Evolutionary conservation across 2,797 vertebrate species (phyloP).

Genomic region (Sus cebifrons): DNA sequence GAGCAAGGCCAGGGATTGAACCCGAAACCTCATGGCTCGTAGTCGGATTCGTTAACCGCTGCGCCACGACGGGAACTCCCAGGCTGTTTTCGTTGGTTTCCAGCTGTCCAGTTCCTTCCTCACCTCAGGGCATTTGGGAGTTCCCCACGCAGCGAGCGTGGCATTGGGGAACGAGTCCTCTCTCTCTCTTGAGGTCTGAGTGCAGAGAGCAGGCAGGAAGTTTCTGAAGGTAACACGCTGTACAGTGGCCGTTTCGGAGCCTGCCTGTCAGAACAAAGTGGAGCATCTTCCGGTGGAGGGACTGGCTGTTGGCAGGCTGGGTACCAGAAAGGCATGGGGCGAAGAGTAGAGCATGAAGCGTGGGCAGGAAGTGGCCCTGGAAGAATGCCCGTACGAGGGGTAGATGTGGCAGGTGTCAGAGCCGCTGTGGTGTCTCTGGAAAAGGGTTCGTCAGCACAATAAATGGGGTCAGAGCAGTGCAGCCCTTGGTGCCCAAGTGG

Average conservation of each 20-base stretch:
- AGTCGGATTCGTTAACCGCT: no score
- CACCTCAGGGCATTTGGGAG: not conserved
- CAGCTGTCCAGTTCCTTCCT: not conserved
- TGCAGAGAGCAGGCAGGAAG: not conserved
- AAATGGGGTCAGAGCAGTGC: not conserved
- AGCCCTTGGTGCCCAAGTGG: rapidly evolving
- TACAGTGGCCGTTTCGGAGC: not conserved
- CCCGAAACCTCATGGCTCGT: no score
- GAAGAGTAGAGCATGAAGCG: not conserved
- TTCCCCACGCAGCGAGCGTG: not conserved
- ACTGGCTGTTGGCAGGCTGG: not conserved
- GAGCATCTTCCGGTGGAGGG: not conserved
- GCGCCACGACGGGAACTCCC: no score
- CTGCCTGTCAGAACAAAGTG: not conserved
- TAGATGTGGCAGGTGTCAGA: not conserved
- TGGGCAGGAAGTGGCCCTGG: no score
- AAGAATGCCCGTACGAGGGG: not conserved
- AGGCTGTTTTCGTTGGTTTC: not conserved
- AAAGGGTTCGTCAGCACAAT: not conserved
- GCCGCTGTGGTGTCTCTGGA: not conserved
- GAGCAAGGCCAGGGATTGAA: no score
- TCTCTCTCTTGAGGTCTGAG: not conserved
- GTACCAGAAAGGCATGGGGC: not conserved
- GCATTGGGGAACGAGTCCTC: not conserved
- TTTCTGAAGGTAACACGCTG: not conserved